Base-by-base conservation (phyloP, 2,888 invertebrate genomes). In the Willowsia nigromaculata region DNA sequence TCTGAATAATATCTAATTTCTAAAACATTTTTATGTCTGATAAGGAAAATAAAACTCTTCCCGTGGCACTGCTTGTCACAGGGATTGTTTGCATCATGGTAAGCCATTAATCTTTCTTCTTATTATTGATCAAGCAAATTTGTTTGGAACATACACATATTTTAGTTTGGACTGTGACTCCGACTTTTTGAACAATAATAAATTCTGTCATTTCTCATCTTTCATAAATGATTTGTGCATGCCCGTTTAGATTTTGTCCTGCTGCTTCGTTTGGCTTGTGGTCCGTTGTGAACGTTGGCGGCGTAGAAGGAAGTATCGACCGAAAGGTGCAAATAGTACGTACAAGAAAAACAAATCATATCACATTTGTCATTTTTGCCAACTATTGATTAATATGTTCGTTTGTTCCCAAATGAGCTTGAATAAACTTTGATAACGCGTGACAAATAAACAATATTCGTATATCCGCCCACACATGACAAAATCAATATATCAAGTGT, bases 41-140 rank as follows among this genome's bases (percentile, higher is more conserved):
- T 33, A 82, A 88, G 90, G 90, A 90, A 33, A 85, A 90, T 27
- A 88, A 88, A 80, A 82, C 85, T 7, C 74, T 90, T 37, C 85
- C 90, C 33, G 85, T 86, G 85, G 85, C 89, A 30, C 30, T 89
- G 15, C 86, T 90, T 30, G 83, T 89, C 80, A 80, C 86, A 13
- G 90, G 90, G 68, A 89, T 90, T 47, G 68, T 86, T n/a, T 88
- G 83, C 40, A 89, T 90, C 25, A 90, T 90, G 85, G 90, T 90
- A 56, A 90, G 89, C 59, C 25, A 18, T 87, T 33, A 25, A 25
- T 25, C 7, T 50, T 5, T 50, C 2, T 40, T n/a, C n/a, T n/a
- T n/a, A n/a, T n/a, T n/a, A n/a, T n/a, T n/a, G n/a, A n/a, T n/a
- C n/a, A n/a, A n/a, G n/a, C n/a, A n/a, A n/a, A n/a, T n/a, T n/a